phyloP scores from a whole-genome alignment of 2,113 vertebrate species.

The Triplophysa rosa region DNA sequence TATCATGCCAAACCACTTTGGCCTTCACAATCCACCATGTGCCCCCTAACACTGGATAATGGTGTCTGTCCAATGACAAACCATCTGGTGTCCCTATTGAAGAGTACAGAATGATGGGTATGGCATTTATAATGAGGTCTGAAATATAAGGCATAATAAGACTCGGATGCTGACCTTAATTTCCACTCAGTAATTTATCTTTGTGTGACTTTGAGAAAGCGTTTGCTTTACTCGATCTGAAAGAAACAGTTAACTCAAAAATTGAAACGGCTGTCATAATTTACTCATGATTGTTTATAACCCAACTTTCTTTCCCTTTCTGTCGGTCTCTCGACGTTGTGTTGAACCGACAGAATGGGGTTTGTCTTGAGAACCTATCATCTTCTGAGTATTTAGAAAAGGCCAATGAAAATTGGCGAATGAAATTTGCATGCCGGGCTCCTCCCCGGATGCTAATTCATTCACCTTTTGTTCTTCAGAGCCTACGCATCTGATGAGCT shows the following conservation, averaged over 20 bases:
- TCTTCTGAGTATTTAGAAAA: no score
- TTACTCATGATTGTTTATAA: background rate
- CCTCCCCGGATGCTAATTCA: no score
- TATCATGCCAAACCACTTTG: constrained; percentile 55
- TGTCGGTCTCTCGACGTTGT: no score
- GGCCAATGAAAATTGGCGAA: no score
- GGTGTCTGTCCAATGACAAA: constrained; percentile 61
- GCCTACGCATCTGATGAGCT: no score
- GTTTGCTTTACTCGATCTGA: background rate
- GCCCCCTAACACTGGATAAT: constrained; percentile 55
- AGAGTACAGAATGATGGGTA: constrained; percentile 27
- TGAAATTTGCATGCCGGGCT: no score
- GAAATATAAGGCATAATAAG: constrained; percentile 5
- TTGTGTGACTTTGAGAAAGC: constrained; percentile 18
- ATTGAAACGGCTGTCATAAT: background rate
- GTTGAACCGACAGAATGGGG: no score
- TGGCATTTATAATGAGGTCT: constrained; percentile 26
- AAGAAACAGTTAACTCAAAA: background rate
- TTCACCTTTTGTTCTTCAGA: no score
- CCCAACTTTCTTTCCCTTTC: no score
- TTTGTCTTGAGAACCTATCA: no score
- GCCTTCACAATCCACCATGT: constrained; percentile 65
- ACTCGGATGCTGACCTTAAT: background rate
- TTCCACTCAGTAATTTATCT: background rate
- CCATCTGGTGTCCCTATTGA: constrained; percentile 62